Conservation (phyloP, 2,113 vertebrate species). For the Calyptomena viridis region DNA sequence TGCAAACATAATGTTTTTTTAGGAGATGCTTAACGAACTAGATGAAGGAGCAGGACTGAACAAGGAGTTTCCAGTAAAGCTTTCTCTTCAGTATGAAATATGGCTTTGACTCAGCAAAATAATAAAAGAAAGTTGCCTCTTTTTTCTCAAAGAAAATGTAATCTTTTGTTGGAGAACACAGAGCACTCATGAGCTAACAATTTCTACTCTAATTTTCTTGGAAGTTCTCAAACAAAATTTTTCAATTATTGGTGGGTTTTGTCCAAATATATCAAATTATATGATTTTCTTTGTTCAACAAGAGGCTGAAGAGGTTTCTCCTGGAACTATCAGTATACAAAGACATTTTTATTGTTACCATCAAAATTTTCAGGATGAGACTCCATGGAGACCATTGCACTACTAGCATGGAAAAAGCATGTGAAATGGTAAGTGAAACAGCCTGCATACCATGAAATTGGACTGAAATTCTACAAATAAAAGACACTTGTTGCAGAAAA, state of each 20-base stretch:
- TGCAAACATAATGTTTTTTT: neutral
- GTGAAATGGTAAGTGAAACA: neutral
- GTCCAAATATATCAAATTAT: neutral
- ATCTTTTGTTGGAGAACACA: neutral
- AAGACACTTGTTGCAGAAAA: conserved; percentile 20
- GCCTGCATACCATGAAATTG: neutral
- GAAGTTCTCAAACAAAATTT: neutral
- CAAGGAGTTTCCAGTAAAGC: neutral
- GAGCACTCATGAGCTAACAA: neutral
- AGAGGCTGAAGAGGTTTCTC: neutral
- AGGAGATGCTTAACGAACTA: neutral
- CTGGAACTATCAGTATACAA: neutral
- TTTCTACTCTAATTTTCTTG: neutral
- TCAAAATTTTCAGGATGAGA: neutral
- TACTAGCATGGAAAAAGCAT: neutral
- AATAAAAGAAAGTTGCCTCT: neutral
- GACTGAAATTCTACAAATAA: conserved; percentile 19
- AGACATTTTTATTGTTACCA: neutral
- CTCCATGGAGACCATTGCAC: neutral
- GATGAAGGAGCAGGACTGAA: neutral
- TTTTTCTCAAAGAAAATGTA: neutral
- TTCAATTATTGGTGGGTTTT: neutral
- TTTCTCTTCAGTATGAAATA: neutral
- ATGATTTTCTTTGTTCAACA: neutral
- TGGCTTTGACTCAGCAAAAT: neutral